Conservation (phyloP, 1,140 invertebrate genomes). For the Drosophila bipectinata region DNA sequence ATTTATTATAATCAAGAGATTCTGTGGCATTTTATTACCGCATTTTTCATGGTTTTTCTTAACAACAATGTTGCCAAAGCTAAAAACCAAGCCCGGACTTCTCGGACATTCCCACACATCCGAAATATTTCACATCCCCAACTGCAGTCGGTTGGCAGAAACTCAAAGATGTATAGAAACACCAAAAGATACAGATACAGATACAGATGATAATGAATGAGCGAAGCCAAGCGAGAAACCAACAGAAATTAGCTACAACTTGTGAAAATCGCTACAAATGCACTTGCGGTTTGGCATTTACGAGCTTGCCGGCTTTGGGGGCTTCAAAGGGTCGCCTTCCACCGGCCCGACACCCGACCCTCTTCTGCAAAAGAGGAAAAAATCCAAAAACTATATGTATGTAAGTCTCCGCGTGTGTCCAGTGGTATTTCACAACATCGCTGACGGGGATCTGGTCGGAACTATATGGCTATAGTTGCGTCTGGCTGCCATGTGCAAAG, state of each 20-base stretch:
- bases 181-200: constrained; percentile 19
- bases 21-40: constrained; percentile 4
- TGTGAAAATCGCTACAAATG: constrained; percentile 79
- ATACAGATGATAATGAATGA: constrained; percentile 55
- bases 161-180: constrained; percentile 13
- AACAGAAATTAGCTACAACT: constrained; percentile 76
- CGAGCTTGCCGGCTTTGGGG: constrained; percentile 33
- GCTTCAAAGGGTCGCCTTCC: constrained; percentile 52
- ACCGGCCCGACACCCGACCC: not conserved
- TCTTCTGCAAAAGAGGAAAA: constrained; percentile 1
- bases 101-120: constrained; percentile 65
- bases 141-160: constrained; percentile 41
- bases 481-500: constrained; percentile 70
- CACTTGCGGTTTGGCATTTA: constrained; percentile 78
- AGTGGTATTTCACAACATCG: constrained; percentile 56
- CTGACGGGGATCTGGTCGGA: constrained; percentile 19
- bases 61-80: not conserved
- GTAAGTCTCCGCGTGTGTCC: constrained; percentile 55
- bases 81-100: constrained; percentile 22
- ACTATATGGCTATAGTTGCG: constrained; percentile 33
- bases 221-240: constrained; percentile 69
- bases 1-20: not conserved
- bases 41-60: constrained; percentile 9
- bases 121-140: constrained; percentile 68
- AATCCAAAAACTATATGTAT: not conserved